Evolutionary conservation across 1,140 invertebrate species (phyloP), one percentile per base, ranked within the genome.

Genomic region (Drosophila athabasca): DNA sequence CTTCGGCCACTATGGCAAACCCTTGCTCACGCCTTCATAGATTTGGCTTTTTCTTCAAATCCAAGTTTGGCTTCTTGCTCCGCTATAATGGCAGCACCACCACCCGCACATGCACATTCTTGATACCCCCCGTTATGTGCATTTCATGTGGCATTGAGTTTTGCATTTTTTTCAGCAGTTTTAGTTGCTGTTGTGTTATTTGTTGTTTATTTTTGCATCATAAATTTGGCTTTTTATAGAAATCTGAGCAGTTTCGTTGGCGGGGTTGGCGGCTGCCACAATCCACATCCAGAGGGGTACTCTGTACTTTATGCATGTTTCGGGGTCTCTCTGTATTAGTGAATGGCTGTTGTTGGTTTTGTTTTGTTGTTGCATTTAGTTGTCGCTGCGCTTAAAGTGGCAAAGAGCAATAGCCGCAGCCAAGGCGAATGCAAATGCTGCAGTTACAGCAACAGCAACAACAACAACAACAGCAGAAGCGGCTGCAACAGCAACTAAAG

Each of bases 351-450:
- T 54, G 51, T 67, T 39, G 51, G 52, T 58, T 50, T 46, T 55
- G 46, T 19, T 57, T 60, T 26, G 54, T 60, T 66, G 35, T 58
- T 52, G 58, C 67, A 62, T 50, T 81, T 39, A 39, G 53, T 64
- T 76, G 73, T 22, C 50, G 45, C 64, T 66, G 61, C 74, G 62
- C 81, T 88, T 62, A 67, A 89, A 89, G 85, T 89, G 84, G 85
- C 77, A 89, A 90, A 90, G 84, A 78, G 84, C 84, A 89, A 89
- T 84, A 89, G 85, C 84, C 84, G 85, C 64, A 76, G 67, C 68
- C 80, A 89, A 89, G 84, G 84, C 85, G 64, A 90, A 90, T 77
- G 82, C 78, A 81, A 81, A 79, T 79, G 76, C 79, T 79, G 76
- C 79, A 84, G 61, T 75, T 76, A 26, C 24, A 58, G 51, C 46